Evolutionary conservation across 1,140 invertebrate species (phyloP), one percentile per base, ranked within the genome.

Genomic region (Bradysia coprophila): DNA sequence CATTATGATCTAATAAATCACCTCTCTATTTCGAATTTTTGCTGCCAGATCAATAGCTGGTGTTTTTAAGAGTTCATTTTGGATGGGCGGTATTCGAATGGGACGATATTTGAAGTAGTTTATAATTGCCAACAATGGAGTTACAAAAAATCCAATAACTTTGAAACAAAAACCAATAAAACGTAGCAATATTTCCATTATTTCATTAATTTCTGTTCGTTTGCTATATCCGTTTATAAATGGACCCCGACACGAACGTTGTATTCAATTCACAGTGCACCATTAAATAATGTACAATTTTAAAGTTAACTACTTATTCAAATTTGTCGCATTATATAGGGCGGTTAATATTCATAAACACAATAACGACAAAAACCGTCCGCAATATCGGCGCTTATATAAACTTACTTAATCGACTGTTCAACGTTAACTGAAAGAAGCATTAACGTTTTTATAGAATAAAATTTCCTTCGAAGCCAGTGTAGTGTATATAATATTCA

Each of bases 321-420:
- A 8, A 8, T 28, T 28, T 28, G 6, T 28, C 6, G 6, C 24
- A 8, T 28, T 28, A 28, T 8, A 8, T 28, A 28, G n/a, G n/a
- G 13, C 24, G 13, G 13, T 28, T 8, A 28, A 28, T 28, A 28
- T 28, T 86, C 28, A 62, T 93, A 24, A 65, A 68, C 38, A 75
- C 69, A 1, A 51, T 94, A 2, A 73, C 82, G 28, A 77, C n/a
- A n/a, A n/a, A n/a, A n/a, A n/a, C n/a, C n/a, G n/a, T n/a, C n/a
- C n/a, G n/a, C n/a, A n/a, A n/a, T n/a, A n/a, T n/a, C n/a, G n/a
- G n/a, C n/a, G n/a, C n/a, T n/a, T n/a, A n/a, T n/a, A n/a, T n/a
- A n/a, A n/a, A n/a, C n/a, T n/a, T n/a, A n/a, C n/a, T n/a, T n/a
- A n/a, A n/a, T n/a, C n/a, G n/a, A n/a, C n/a, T n/a, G n/a, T n/a